A percentile compares a stretch with the other conserved stretches of the same genome.
Evolutionary conservation across 2,113 vertebrate species (phyloP).

Genomic region (Origma solitaria): DNA sequence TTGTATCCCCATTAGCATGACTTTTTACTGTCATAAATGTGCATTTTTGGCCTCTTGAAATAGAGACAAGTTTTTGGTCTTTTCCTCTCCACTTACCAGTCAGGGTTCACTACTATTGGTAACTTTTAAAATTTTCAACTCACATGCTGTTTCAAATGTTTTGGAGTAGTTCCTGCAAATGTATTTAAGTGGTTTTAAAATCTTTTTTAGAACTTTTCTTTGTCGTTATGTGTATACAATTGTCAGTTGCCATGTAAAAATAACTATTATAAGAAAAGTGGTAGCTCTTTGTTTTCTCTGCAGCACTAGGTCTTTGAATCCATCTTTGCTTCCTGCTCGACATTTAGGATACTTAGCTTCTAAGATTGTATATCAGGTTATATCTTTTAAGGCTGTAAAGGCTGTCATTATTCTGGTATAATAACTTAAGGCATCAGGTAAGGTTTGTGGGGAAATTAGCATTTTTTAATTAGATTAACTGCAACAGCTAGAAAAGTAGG

Average conservation of each 20-base stretch:
- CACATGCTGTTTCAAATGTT: neutral
- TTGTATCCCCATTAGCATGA: neutral
- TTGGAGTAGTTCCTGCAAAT: neutral
- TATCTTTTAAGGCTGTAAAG: neutral
- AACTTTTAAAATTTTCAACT: neutral
- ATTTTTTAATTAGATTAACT: slow-evolving; percentile 8
- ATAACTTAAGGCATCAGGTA: neutral
- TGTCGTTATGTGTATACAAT: neutral
- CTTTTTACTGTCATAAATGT: neutral
- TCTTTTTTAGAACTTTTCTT: neutral
- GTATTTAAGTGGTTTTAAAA: neutral
- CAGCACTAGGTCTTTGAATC: neutral
- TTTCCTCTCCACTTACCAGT: neutral
- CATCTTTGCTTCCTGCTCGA: neutral
- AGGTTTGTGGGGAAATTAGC: neutral
- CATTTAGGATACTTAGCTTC: neutral
- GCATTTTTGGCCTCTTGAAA: neutral
- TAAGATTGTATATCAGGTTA: neutral
- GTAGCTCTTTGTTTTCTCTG: neutral
- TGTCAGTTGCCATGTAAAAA: neutral
- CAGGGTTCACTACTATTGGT: neutral
- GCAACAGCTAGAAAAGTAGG: neutral
- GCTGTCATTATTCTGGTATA: neutral
- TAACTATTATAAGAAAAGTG: neutral
- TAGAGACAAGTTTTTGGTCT: neutral